These are phyloP conservation scores for Sisyra terminalis DNA, from an alignment of 2,888 invertebrate species.

Conservation along the genomic window DNA sequence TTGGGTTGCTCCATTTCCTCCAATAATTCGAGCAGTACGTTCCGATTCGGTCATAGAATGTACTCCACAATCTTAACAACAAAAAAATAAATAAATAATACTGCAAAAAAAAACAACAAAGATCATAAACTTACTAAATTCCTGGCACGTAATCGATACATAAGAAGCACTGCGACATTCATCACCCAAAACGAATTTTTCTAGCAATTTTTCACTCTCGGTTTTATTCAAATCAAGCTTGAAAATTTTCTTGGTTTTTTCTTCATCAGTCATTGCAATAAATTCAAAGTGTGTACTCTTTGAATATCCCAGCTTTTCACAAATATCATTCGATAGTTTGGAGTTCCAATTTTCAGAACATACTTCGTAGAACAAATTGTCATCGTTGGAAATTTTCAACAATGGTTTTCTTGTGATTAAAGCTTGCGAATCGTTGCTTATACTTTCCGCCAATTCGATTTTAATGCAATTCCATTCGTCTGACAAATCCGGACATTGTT, in stretches of 20 bases:
- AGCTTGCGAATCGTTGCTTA: neutral
- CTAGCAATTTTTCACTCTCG: slow-evolving; percentile 22
- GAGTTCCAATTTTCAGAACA: slow-evolving; percentile 37
- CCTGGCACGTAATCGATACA: slow-evolving; percentile 36
- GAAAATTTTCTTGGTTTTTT: slow-evolving; percentile 10
- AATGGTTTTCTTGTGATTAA: neutral
- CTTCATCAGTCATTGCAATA: slow-evolving; percentile 15
- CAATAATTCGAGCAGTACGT: slow-evolving; percentile 29
- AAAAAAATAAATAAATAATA: slow-evolving; percentile 1
- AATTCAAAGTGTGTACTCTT: slow-evolving; percentile 24
- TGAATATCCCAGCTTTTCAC: slow-evolving; percentile 34
- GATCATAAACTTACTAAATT: slow-evolving; percentile 27
- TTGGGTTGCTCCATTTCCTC: slow-evolving; percentile 29
- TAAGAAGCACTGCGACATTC: slow-evolving; percentile 26
- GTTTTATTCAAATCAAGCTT: slow-evolving; percentile 18
- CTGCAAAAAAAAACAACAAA: slow-evolving; percentile 5
- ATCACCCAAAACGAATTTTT: slow-evolving; percentile 27
- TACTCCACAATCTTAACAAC: slow-evolving; percentile 25
- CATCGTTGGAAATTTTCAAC: slow-evolving; percentile 15
- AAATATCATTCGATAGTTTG: slow-evolving; percentile 34
- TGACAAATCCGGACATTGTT: slow-evolving; percentile 41
- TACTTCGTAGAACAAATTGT: slow-evolving; percentile 26
- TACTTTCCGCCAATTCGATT: slow-evolving; percentile 10
- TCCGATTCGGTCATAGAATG: slow-evolving; percentile 18
- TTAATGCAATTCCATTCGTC: slow-evolving; percentile 42